A percentile compares a stretch with the other conserved stretches of the same genome.
phyloP scores from a whole-genome alignment of 1,140 invertebrate genomes.

The Gryon sp. region DNA sequence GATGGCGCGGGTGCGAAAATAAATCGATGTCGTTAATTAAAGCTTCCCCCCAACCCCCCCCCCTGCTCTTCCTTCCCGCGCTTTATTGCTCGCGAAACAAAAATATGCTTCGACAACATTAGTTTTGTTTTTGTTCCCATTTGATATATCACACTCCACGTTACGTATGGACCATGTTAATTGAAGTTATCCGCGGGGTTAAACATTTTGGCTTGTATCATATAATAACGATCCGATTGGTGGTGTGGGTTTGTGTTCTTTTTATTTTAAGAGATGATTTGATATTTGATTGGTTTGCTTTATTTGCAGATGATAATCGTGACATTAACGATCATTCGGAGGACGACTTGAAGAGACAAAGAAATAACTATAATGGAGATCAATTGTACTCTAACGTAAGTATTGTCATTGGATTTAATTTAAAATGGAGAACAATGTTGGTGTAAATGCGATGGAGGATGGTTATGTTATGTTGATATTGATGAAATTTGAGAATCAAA shows the following conservation, averaged over 20 bases:
- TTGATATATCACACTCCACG: not conserved
- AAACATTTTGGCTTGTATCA: constrained; percentile 12
- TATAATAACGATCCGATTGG: no score
- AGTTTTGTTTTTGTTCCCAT: constrained; percentile 24
- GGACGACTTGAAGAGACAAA: constrained; percentile 91
- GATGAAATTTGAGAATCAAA: no score
- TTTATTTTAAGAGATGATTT: no score
- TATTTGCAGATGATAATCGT: constrained; percentile 88
- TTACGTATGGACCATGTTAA: constrained; percentile 6
- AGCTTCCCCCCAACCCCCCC: constrained; percentile 19
- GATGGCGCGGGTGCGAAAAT: constrained; percentile 25
- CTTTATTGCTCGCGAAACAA: constrained; percentile 7
- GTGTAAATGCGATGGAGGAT: no score
- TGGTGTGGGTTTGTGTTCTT: no score
- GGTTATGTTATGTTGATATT: no score
- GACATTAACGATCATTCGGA: constrained; percentile 91
- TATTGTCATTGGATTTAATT: constrained; percentile 70
- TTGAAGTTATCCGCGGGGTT: constrained; percentile 30
- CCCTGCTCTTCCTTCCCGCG: constrained; percentile 15
- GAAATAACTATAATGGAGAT: constrained; percentile 93
- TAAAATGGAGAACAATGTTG: no score
- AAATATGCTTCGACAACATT: constrained; percentile 36
- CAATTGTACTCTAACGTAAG: constrained; percentile 93
- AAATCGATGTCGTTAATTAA: constrained; percentile 58
- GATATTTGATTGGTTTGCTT: no score